phyloP scores from a whole-genome alignment of 2,113 vertebrate species.

The Platycercus adscitus region DNA sequence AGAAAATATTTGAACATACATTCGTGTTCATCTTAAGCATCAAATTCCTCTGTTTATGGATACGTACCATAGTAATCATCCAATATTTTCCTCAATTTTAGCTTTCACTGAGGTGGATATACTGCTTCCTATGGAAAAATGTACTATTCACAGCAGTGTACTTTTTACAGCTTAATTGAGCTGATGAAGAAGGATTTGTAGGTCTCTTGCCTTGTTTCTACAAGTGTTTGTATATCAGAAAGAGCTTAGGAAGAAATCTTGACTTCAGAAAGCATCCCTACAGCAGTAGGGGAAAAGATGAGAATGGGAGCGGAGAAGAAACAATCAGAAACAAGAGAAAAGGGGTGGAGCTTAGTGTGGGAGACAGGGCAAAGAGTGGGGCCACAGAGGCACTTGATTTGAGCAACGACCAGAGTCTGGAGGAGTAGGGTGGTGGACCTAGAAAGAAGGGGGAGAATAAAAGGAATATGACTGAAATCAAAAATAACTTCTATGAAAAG shows the following conservation, averaged over 20 bases:
- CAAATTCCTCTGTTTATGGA: neutral
- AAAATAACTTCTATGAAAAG: neutral
- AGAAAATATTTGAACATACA: neutral
- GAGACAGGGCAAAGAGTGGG: neutral
- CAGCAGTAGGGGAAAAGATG: neutral
- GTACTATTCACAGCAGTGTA: neutral
- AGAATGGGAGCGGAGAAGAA: neutral
- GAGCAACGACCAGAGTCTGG: neutral
- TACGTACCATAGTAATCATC: neutral
- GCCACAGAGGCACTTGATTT: neutral
- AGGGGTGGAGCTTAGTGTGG: neutral
- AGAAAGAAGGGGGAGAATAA: neutral
- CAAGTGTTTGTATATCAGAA: neutral
- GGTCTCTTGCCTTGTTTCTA: slow-evolving; percentile 67
- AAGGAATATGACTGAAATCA: neutral
- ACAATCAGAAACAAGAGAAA: neutral
- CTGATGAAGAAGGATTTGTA: slow-evolving; percentile 35
- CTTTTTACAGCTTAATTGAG: slow-evolving; percentile 69
- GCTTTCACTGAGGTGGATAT: neutral
- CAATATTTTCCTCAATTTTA: neutral
- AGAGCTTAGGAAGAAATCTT: neutral
- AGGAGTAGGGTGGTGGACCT: neutral
- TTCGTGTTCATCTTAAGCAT: neutral
- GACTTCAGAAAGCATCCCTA: neutral
- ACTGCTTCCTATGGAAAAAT: neutral